Conservation (phyloP, 2,797 vertebrate genomes). For the Liasis olivaceus region DNA sequence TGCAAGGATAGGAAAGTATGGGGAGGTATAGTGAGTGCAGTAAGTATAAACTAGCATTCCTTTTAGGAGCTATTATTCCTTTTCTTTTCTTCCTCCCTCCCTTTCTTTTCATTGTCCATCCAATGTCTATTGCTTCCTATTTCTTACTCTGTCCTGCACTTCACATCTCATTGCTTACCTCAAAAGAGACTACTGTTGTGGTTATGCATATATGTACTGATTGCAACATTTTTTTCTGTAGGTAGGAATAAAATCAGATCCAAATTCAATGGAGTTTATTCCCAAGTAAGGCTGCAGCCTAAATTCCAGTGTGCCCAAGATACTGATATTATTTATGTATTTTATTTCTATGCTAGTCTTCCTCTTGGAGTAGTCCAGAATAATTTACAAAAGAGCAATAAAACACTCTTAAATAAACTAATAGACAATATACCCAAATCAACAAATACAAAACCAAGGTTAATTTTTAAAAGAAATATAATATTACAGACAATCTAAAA, state of each 20-base stretch:
- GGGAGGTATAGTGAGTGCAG: neutral
- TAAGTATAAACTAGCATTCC: neutral
- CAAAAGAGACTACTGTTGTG: neutral
- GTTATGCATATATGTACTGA: neutral
- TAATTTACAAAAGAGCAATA: neutral
- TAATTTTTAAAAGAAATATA: neutral
- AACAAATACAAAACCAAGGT: neutral
- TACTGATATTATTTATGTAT: neutral
- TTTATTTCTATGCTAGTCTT: neutral
- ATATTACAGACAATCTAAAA: neutral
- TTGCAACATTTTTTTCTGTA: neutral
- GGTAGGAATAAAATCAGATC: neutral
- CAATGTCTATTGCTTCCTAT: neutral
- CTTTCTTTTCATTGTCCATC: neutral
- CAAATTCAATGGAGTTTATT: neutral
- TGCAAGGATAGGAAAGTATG: neutral
- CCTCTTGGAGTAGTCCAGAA: neutral
- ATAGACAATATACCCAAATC: neutral
- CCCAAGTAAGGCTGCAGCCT: neutral
- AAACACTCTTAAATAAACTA: neutral
- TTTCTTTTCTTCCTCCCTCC: neutral
- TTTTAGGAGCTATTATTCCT: neutral
- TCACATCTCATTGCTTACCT: neutral
- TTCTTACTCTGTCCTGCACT: neutral
- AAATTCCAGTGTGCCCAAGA: neutral